Percentiles rank a stretch among this genome's conserved stretches.
These are phyloP conservation scores for Arizona elegans DNA, from an alignment of 2,113 vertebrate species.

Conservation along the genomic window DNA sequence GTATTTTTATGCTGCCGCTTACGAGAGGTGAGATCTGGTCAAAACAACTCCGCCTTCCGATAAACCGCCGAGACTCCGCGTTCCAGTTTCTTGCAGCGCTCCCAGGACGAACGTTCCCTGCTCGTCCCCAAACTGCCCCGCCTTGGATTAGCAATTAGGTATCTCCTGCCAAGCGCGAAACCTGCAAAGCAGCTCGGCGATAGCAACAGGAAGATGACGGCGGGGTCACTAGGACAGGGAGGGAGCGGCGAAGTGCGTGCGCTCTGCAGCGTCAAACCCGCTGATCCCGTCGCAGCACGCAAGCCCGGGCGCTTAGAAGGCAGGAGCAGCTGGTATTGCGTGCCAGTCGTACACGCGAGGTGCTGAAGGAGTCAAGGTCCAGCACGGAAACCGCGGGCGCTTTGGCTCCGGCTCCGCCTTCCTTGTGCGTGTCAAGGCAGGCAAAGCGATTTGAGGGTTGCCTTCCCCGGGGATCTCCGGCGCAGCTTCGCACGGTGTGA, in stretches of 20 bases:
- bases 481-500: not conserved
- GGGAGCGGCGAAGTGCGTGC: constrained; percentile 42
- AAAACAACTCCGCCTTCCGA: not conserved
- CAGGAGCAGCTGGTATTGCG: constrained; percentile 21
- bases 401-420: not conserved
- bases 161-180: constrained; percentile 35
- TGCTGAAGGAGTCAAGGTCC: not conserved
- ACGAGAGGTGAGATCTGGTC: not conserved
- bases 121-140: constrained; percentile 11
- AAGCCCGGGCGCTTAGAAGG: constrained; percentile 10
- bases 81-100: not conserved
- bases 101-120: not conserved
- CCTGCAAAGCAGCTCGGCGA: constrained; percentile 26
- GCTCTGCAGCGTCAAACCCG: not conserved
- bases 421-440: not conserved
- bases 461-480: not conserved
- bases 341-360: constrained; percentile 20
- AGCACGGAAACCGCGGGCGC: constrained; percentile 4
- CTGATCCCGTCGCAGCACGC: constrained; percentile 48
- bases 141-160: not conserved
- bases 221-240: not conserved
- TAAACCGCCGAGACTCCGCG: not conserved
- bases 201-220: not conserved
- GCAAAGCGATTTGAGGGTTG: not conserved
- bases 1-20: not conserved